phyloP scores from a whole-genome alignment of 2,888 invertebrate species.

The Arrhopalites spinosus region DNA sequence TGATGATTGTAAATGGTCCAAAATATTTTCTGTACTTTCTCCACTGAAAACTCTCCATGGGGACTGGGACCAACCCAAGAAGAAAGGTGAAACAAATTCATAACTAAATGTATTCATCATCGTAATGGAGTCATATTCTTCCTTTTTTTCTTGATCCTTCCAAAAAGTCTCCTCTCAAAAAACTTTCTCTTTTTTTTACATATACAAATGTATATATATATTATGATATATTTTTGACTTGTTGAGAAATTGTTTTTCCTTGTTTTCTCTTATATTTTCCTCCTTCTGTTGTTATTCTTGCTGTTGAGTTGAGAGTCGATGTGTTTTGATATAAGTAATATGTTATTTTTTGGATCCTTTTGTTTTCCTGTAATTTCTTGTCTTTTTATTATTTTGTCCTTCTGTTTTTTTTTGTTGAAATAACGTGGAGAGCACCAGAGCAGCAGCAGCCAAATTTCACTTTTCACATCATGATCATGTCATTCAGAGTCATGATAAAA shows the following conservation, averaged over 20 bases:
- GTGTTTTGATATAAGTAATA: no score
- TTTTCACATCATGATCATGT: constrained; percentile 30
- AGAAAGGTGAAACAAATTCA: no score
- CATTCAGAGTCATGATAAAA: constrained; percentile 9
- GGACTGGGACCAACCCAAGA: no score
- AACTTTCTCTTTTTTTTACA: no score
- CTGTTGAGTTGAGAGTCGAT: no score
- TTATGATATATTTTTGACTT: neutral
- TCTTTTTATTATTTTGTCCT: no score
- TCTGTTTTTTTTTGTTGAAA: neutral
- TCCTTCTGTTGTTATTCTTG: no score
- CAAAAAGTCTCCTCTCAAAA: neutral
- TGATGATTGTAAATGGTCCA: no score
- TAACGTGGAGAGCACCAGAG: constrained; percentile 39
- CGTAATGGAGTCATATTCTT: no score
- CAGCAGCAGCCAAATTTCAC: constrained; percentile 38
- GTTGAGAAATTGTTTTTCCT: neutral
- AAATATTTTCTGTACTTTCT: neutral
- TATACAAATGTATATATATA: neutral
- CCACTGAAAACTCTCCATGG: neutral
- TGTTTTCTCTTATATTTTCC: neutral
- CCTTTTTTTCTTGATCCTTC: no score
- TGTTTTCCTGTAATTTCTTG: constrained; percentile 3
- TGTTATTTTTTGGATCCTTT: no score
- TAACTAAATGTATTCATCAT: no score